Base-by-base conservation (phyloP, 2,888 invertebrate species). In the Agrotis ipsilon region DNA sequence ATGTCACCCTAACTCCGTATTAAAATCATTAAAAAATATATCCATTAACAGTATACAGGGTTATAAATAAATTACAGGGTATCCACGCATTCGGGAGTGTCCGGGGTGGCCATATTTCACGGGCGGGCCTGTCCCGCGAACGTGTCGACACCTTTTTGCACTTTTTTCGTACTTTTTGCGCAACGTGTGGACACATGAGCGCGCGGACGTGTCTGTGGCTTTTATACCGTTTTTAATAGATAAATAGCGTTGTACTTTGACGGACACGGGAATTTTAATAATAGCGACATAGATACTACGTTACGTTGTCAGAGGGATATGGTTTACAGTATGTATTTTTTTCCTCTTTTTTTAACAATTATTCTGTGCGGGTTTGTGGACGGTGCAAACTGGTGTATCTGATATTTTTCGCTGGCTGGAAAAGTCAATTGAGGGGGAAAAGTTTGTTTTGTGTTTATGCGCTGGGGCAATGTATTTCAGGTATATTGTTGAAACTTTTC, bases 81-180 rank as follows among this genome's bases (percentile, higher is more conserved):
- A 87, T 86, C 86, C 86, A 85, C 87, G 87, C 85, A 82, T 84
- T 82, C 72, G 76, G 81, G 70, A 73, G 83, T 78, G 77, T 82
- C 75, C 77, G 67, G 85, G 87, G 87, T 84, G 89, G 88, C 91
- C 87, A 92, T 93, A 93, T 91, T 89, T 94, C 89, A 94, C 89
- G 81, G 84, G 87, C 82, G 87, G 88, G 86, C 84, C 82, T 85
- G 84, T 87, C 84, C 83, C 77, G 80, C 76, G 87, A 86, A 89
- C 92, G 89, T 87, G 93, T 92, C 89, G 89, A 87, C 92, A 91
- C 88, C 87, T 89, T 92, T 92, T 90, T 92, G 82, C 72, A 67
- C 74, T 84, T 83, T 82, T 83, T 86, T 83, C 85, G 75, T 81
- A 78, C 80, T 86, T 86, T 88, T 88, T 87, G 84, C 81, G 75